Conservation (phyloP, 2,888 invertebrate species). For the Tinea trinotella region DNA sequence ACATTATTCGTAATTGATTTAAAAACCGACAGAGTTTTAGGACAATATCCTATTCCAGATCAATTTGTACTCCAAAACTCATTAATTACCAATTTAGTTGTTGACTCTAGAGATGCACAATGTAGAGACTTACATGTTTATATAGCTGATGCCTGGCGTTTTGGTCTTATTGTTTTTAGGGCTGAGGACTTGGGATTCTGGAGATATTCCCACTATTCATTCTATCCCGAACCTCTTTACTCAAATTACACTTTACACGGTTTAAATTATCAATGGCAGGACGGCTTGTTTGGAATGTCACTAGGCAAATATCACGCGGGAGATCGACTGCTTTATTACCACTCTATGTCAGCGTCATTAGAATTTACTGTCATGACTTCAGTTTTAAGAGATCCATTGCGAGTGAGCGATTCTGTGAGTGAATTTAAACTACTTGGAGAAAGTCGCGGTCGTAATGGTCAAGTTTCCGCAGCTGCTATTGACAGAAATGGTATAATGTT, state of each 20-base stretch:
- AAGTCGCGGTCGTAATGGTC: conserved; percentile 75
- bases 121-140: conserved; percentile 78
- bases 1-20: conserved; percentile 82
- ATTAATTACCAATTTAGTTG: conserved; percentile 77
- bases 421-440: conserved; percentile 60
- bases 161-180: conserved; percentile 75
- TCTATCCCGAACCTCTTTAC: conserved; percentile 80
- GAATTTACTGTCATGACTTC: conserved; percentile 83
- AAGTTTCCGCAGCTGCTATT: conserved; percentile 82
- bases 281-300: conserved; percentile 84
- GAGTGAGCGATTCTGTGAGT: conserved; percentile 44
- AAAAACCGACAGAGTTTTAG: conserved; percentile 74
- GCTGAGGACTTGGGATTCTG: conserved; percentile 73
- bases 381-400: conserved; percentile 76
- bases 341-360: conserved; percentile 85
- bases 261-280: conserved; percentile 85
- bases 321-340: conserved; percentile 81
- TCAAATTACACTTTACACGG: conserved; percentile 83
- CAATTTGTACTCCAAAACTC: conserved; percentile 78
- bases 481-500: conserved; percentile 84
- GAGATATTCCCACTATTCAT: conserved; percentile 78
- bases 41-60: conserved; percentile 76
- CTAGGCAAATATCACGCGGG: conserved; percentile 71
- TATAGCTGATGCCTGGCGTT: conserved; percentile 79
- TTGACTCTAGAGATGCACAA: conserved; percentile 74